These are phyloP conservation scores for Ailurus styani DNA, from an alignment of 2,113 vertebrate species.

Conservation along the genomic window DNA sequence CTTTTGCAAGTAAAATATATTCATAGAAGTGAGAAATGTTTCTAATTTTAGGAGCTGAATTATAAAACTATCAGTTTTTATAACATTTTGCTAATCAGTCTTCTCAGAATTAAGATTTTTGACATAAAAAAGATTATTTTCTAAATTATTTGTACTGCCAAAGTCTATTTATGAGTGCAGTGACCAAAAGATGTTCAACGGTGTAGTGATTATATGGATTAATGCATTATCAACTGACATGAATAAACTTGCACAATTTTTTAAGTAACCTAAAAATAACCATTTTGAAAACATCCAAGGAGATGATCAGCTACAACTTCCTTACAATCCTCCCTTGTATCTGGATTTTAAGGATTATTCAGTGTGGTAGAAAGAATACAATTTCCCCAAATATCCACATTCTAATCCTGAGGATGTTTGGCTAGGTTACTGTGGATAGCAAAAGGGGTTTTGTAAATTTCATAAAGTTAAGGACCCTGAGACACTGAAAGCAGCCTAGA, in stretches of 20 bases:
- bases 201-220: not conserved
- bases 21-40: not conserved
- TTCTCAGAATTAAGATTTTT: not conserved
- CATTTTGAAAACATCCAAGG: not conserved
- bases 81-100: not conserved
- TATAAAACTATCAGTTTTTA: not conserved
- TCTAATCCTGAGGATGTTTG: not conserved
- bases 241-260: not conserved
- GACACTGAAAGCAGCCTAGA: not conserved
- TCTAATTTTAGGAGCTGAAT: not conserved
- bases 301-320: not conserved
- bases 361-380: not conserved
- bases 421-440: not conserved
- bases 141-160: not conserved
- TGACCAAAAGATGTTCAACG: not conserved
- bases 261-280: not conserved
- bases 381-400: not conserved
- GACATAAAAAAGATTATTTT: not conserved
- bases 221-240: not conserved
- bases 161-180: not conserved
- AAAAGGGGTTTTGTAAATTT: not conserved
- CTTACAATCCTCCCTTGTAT: not conserved
- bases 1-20: not conserved
- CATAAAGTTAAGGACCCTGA: not conserved
- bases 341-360: not conserved